Evolutionary conservation across 2,113 vertebrate species (phyloP).

Genomic region (Vombatus ursinus): DNA sequence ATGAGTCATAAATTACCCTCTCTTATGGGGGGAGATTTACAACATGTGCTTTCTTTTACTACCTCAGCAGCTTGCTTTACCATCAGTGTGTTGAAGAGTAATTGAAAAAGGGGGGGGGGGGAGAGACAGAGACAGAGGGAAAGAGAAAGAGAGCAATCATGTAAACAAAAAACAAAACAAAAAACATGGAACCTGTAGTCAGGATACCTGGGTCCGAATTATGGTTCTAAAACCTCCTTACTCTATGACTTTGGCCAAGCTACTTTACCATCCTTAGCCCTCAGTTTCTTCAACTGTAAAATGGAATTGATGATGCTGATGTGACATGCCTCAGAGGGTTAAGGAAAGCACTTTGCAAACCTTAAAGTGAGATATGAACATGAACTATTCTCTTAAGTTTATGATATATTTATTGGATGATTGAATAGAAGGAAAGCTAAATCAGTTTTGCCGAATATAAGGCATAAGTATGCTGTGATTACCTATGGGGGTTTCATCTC

Average conservation of each 20-base stretch:
- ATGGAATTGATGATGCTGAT: background rate
- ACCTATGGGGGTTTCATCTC: background rate
- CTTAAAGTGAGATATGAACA: background rate
- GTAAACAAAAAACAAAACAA: background rate
- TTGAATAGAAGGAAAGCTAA: background rate
- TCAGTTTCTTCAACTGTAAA: background rate
- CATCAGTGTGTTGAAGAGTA: constrained; percentile 6
- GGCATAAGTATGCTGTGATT: background rate
- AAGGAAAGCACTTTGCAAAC: background rate
- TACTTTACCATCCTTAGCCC: background rate
- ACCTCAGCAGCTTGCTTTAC: constrained; percentile 34
- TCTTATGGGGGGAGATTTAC: constrained; percentile 39
- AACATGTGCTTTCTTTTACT: constrained; percentile 39
- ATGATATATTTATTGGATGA: background rate
- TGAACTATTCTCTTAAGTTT: background rate
- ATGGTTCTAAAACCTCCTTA: background rate
- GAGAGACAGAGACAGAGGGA: background rate
- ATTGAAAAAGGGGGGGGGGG: background rate
- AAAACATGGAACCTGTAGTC: background rate
- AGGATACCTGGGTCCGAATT: background rate
- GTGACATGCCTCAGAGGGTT: background rate
- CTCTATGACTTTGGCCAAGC: background rate
- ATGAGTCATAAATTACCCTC: constrained; percentile 41
- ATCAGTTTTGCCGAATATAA: background rate
- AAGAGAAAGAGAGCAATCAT: background rate